These are phyloP conservation scores for Hippocampus guttulatus DNA, from an alignment of 2,113 vertebrate genomes.

Conservation along the genomic window DNA sequence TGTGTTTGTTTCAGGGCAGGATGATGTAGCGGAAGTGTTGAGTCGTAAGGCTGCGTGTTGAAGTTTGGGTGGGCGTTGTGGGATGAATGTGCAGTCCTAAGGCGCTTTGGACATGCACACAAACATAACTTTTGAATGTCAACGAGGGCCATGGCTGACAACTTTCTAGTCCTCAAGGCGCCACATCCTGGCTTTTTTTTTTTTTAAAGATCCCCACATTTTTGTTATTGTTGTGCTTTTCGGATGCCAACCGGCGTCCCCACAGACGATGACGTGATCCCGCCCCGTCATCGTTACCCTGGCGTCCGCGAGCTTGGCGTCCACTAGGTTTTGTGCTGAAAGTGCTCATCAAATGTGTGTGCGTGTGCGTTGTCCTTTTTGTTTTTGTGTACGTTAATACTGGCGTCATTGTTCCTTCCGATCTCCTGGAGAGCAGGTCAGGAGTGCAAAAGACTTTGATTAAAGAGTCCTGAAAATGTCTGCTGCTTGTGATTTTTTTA, in stretches of 20 bases:
- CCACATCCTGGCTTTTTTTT: background rate
- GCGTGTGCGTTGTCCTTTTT: slow-evolving; percentile 5
- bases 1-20: slow-evolving; percentile 64
- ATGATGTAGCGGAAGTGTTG: slow-evolving; percentile 14
- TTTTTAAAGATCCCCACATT: background rate
- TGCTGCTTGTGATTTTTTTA: slow-evolving; percentile 5
- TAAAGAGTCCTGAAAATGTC: slow-evolving; percentile 57
- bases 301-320: slow-evolving; percentile 37
- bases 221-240: slow-evolving; percentile 49
- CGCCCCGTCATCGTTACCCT: slow-evolving; percentile 29
- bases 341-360: slow-evolving; percentile 47
- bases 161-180: background rate
- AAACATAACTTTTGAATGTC: slow-evolving; percentile 9
- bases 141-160: background rate
- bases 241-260: background rate
- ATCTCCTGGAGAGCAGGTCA: slow-evolving; percentile 19
- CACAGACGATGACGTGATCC: slow-evolving; percentile 16
- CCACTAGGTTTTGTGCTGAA: slow-evolving; percentile 56
- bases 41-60: slow-evolving; percentile 57
- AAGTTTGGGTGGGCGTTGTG: slow-evolving; percentile 33
- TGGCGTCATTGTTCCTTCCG: slow-evolving; percentile 47
- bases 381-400: slow-evolving; percentile 54
- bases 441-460: slow-evolving; percentile 50
- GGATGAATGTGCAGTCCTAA: slow-evolving; percentile 38
- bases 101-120: slow-evolving; percentile 63